Base-by-base conservation (phyloP, 2,888 invertebrate genomes). In the Tuberolachnus salignus region DNA sequence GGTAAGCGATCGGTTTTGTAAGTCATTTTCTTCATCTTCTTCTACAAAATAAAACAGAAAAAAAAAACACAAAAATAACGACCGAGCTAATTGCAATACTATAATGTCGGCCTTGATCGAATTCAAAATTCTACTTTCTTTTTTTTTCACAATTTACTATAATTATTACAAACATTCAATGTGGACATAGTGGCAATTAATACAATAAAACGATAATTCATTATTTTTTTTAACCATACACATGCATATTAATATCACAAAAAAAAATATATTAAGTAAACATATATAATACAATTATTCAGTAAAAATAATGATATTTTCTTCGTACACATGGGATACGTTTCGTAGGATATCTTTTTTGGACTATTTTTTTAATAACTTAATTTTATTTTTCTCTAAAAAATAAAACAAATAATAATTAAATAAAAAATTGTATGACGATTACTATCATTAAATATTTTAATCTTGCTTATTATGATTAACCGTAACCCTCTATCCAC, bases 1-100 rank as follows among this genome's bases (percentile, higher is more conserved):
- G 53, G 51, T 63, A 64, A 64, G 51, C 53, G 63, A 64, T 74
- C n/a, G 63, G n/a, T 74, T 74, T 74, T 42, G 53, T 53, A 73
- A 42, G 51, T 73, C 42, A 53, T 53, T 42, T 73, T 74, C 57
- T 44, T 53, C 75, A 21, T 74, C 64, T 66, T 64, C 53, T 64
- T 44, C 64, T 53, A 74, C 34, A 73, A 53, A 73, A 73, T 16
- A 59, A 64, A 61, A 70, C 55, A 71, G 49, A 26, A 59, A 73
- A 34, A 63, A 71, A 71, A 51, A 34, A 67, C 14, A 72, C 46
- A 61, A 64, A 23, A 73, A 74, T 53, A 64, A 74, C 63, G 63
- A 13, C 73, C 73, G 42, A 74, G 42, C 51, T 53, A 61, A 63
- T 64, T 44, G 34, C 63, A 53, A 14, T 72, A 72, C 23, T 49